Evolutionary conservation across 1,140 invertebrate genomes (phyloP), one percentile per base, ranked within the genome.

Genomic region (Periplaneta americana): DNA sequence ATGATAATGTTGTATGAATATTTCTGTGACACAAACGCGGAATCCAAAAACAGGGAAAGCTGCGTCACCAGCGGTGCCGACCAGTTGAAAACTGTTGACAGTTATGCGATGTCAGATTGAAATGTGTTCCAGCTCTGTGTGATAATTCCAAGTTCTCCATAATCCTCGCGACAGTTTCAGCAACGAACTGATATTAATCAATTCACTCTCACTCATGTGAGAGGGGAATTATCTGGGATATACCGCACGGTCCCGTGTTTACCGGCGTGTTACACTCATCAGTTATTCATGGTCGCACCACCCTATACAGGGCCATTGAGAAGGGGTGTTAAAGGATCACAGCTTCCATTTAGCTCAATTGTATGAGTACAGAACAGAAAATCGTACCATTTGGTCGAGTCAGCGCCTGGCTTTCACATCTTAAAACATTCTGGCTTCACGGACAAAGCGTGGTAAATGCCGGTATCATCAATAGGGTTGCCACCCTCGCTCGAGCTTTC

Each of bases 241-340:
- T 66, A 2, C 22, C 22, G 22, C 6, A 66, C 22, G 48, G 22
- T 28, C 48, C 48, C 22, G 22, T 28, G 48, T 66, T 66, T 66
- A 11, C 48, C 28, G 48, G 22, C 5, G 48, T 66, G 48, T 66
- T n/a, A 66, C n/a, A 28, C 22, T 66, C 48, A 66, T 66, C 48
- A 66, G 48, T 66, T 77, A 77, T 77, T 77, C 75, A 77, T 77
- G 35, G n/a, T 66, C 2, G 48, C 11, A n/a, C 48, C 2, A 66
- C 48, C n/a, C 22, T 3, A 36, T 22, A 77, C 6, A 36, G 75
- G 57, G 33, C 75, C 75, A 77, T 33, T 77, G 33, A 77, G 75
- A 22, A 34, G 75, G n/a, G 75, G 75, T 77, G 75, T 77, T 77
- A 77, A 77, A 77, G 75, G 75, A 77, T 77, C 75, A 77, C 31